Evolutionary conservation across 2,113 vertebrate genomes (phyloP).

Genomic region (Notarius quadriscutis): DNA sequence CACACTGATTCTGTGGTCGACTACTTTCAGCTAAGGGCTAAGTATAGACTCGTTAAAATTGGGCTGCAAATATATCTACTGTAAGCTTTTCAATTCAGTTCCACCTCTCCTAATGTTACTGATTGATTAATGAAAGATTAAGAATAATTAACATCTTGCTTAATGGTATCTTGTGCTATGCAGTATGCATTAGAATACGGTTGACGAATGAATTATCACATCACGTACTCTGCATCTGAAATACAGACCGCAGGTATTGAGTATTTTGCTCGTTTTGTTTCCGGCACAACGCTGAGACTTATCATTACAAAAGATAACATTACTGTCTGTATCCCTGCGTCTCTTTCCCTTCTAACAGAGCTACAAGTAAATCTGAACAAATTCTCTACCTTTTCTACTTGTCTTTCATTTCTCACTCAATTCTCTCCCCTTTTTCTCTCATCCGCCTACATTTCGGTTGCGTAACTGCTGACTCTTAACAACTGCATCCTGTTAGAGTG

Average conservation of each 20-base stretch:
- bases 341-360: conserved; percentile 65
- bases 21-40: background rate
- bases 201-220: background rate
- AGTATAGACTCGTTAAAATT: background rate
- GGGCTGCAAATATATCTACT: conserved; percentile 1
- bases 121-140: background rate
- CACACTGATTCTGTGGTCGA: background rate
- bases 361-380: conserved; percentile 36
- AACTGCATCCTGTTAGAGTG: background rate
- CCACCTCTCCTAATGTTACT: background rate
- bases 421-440: background rate
- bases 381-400: conserved; percentile 9
- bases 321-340: conserved; percentile 64
- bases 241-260: background rate
- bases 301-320: background rate
- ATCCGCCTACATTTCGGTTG: background rate
- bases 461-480: background rate
- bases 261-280: background rate
- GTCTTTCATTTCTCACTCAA: background rate
- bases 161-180: background rate
- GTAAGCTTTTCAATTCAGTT: background rate
- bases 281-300: background rate
- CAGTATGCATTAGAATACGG: background rate
- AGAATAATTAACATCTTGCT: background rate
- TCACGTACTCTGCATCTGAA: background rate